Conservation (phyloP, 2,888 invertebrate genomes). For the Cheilosia soror region DNA sequence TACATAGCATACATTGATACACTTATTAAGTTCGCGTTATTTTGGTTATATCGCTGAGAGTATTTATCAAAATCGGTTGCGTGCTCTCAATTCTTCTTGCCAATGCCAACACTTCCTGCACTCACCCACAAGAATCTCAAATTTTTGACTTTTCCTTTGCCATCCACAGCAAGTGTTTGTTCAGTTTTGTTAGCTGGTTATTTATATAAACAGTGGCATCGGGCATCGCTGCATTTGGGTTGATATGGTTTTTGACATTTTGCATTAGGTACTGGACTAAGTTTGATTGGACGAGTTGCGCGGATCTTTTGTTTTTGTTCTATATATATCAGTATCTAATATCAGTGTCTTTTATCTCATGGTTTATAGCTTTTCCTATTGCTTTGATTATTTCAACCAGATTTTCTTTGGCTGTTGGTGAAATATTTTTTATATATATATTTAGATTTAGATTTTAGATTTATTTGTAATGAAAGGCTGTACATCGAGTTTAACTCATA, state of each 20-base stretch:
- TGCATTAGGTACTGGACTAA: neutral
- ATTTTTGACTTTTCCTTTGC: constrained; percentile 28
- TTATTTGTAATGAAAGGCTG: no score
- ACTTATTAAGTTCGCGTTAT: neutral
- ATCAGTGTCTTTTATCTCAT: constrained; percentile 4
- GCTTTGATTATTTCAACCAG: constrained; percentile 6
- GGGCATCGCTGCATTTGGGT: neutral
- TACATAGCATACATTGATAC: neutral
- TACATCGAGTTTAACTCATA: no score
- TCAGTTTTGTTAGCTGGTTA: constrained; percentile 23
- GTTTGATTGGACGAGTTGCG: neutral
- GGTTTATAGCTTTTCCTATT: constrained; percentile 3
- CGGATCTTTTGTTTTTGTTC: neutral
- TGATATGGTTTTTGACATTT: neutral
- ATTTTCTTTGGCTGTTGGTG: neutral
- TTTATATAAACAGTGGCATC: constrained; percentile 31
- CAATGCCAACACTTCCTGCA: constrained; percentile 23
- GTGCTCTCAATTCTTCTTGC: constrained; percentile 8
- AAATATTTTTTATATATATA: constrained; percentile 9
- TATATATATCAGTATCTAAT: constrained; percentile 5
- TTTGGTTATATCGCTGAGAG: neutral
- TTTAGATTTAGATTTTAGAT: no score
- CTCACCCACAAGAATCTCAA: constrained; percentile 16
- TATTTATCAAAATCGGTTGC: constrained; percentile 3
- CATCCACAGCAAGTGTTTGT: constrained; percentile 30